Evolutionary conservation across 2,797 vertebrate species (phyloP).

Genomic region (Fringilla coelebs): DNA sequence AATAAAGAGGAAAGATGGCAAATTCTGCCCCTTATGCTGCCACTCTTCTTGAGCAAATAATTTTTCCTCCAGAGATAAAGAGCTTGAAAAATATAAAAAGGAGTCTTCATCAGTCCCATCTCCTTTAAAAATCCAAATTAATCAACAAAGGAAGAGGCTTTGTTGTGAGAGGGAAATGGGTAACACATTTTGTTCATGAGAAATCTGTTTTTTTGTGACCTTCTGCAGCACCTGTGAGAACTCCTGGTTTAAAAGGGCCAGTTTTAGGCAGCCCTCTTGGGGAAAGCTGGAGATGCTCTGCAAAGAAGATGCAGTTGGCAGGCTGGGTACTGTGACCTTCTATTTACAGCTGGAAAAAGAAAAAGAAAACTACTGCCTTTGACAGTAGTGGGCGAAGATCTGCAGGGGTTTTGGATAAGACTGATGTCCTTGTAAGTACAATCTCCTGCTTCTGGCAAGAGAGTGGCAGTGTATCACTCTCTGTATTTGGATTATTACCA

Average conservation of each 20-base stretch:
- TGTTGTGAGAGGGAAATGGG: not conserved
- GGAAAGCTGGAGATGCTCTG: not conserved
- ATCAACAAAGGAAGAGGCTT: not conserved
- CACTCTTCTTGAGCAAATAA: not conserved
- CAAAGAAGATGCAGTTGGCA: not conserved
- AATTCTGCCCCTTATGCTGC: not conserved
- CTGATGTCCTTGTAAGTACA: not conserved
- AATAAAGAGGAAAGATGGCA: not conserved
- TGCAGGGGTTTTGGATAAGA: conserved; percentile 3
- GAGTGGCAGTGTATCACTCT: not conserved
- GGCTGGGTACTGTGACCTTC: not conserved
- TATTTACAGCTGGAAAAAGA: not conserved
- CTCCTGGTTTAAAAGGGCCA: not conserved
- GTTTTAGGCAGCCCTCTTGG: not conserved
- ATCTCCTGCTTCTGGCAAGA: not conserved
- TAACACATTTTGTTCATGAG: not conserved
- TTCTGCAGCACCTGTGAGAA: not conserved
- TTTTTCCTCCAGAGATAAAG: not conserved
- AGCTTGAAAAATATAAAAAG: not conserved
- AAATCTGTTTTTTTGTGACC: not conserved
- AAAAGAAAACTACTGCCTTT: not conserved
- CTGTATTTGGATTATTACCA: conserved; percentile 17
- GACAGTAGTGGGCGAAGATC: not conserved
- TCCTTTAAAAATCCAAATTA: not conserved
- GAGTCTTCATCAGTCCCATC: not conserved